phyloP scores from a whole-genome alignment of 2,113 vertebrate genomes.

The Malurus alboscapulatus region DNA sequence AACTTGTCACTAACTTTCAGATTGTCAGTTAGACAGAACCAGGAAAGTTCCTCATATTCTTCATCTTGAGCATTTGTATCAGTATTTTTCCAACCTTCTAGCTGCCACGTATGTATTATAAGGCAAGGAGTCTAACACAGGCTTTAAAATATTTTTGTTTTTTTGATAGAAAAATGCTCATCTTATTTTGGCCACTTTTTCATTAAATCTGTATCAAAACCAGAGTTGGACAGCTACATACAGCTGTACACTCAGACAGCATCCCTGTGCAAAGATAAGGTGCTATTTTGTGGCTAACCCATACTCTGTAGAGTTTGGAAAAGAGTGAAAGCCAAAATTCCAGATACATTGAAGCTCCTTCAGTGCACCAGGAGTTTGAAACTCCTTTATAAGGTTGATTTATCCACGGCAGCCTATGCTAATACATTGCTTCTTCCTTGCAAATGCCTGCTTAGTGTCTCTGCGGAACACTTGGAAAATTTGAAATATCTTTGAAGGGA shows the following conservation, averaged over 20 bases:
- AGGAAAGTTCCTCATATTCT: background rate
- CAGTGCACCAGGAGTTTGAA: background rate
- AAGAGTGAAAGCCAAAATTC: background rate
- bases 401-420: background rate
- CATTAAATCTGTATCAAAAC: background rate
- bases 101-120: background rate
- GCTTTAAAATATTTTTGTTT: background rate
- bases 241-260: background rate
- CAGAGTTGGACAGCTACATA: background rate
- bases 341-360: background rate
- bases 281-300: background rate
- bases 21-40: background rate
- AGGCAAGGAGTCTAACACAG: background rate
- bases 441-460: slow-evolving; percentile 32
- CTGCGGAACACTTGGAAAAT: slow-evolving; percentile 27
- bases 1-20: background rate
- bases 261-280: background rate
- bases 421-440: background rate
- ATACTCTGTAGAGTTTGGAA: background rate
- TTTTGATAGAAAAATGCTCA: background rate
- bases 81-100: background rate
- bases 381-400: background rate
- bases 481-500: slow-evolving; percentile 20
- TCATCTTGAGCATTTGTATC: background rate
- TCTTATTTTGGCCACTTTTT: background rate